Conservation (phyloP, 2,888 invertebrate species). For the Coelogynopora nodosa region DNA sequence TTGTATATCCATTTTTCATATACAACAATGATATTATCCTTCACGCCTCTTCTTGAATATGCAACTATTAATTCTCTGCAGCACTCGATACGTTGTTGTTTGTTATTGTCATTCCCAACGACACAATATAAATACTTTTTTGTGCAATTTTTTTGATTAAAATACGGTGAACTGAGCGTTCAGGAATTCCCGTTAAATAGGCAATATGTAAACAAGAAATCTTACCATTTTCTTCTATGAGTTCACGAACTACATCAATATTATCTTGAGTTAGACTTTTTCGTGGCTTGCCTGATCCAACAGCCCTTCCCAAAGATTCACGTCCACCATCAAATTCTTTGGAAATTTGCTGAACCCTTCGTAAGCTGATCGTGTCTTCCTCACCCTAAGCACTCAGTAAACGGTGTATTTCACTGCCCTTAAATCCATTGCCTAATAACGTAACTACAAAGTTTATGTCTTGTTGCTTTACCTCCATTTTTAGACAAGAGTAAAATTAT, state of each 20-base stretch:
- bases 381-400: background rate
- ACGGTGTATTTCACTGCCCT: background rate
- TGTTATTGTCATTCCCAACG: constrained; percentile 18
- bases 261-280: constrained; percentile 17
- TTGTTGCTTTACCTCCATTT: background rate
- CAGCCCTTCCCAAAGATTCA: constrained; percentile 31
- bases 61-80: constrained; percentile 21
- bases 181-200: constrained; percentile 18
- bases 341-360: constrained; percentile 24
- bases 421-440: constrained; percentile 22
- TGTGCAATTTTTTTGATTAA: constrained; percentile 13
- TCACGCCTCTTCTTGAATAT: constrained; percentile 8
- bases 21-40: constrained; percentile 17
- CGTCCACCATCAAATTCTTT: constrained; percentile 10
- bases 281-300: constrained; percentile 13
- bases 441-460: background rate
- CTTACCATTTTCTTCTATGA: constrained; percentile 21
- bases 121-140: constrained; percentile 1
- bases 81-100: constrained; percentile 13
- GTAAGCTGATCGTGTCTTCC: constrained; percentile 11
- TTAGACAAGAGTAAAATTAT: background rate
- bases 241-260: constrained; percentile 13
- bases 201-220: constrained; percentile 20
- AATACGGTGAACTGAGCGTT: constrained; percentile 14
- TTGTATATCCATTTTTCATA: constrained; percentile 21